A percentile compares a stretch with the other conserved stretches of the same genome.
phyloP scores from a whole-genome alignment of 1,140 invertebrate species.

The Brachionus sp. region DNA sequence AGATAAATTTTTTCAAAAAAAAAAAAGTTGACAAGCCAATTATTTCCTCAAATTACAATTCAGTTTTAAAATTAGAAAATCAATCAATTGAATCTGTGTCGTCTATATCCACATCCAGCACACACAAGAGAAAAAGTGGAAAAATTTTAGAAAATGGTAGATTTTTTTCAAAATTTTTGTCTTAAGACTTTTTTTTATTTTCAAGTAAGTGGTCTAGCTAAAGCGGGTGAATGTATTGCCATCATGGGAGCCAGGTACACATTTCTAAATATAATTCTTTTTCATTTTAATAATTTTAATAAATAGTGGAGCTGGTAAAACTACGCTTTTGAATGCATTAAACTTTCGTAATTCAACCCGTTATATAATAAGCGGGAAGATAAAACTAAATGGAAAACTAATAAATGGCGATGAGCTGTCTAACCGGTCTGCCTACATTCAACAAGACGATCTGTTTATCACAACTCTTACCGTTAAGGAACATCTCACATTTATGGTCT shows the following conservation, averaged over 20 bases:
- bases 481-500: slow-evolving; percentile 62
- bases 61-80: slow-evolving; percentile 16
- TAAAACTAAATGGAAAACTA: slow-evolving; percentile 57
- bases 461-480: slow-evolving; percentile 64
- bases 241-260: slow-evolving; percentile 36
- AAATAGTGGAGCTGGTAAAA: slow-evolving; percentile 70
- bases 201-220: slow-evolving; percentile 11
- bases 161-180: neutral
- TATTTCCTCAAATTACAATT: slow-evolving; percentile 9
- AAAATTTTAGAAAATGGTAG: slow-evolving; percentile 9
- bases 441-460: slow-evolving; percentile 70
- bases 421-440: slow-evolving; percentile 83
- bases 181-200: neutral
- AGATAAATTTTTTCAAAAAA: neutral
- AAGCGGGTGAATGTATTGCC: slow-evolving; percentile 15
- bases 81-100: slow-evolving; percentile 23
- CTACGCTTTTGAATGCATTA: slow-evolving; percentile 83
- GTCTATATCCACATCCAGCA: neutral
- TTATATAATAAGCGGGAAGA: slow-evolving; percentile 69
- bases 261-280: neutral
- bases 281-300: neutral
- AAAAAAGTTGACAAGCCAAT: neutral
- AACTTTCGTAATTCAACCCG: slow-evolving; percentile 72
- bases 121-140: neutral
- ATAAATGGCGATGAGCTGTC: slow-evolving; percentile 63